A percentile compares a stretch with the other conserved stretches of the same genome.
phyloP scores from a whole-genome alignment of 2,797 vertebrate genomes.

The Chaetodon trifasciatus region DNA sequence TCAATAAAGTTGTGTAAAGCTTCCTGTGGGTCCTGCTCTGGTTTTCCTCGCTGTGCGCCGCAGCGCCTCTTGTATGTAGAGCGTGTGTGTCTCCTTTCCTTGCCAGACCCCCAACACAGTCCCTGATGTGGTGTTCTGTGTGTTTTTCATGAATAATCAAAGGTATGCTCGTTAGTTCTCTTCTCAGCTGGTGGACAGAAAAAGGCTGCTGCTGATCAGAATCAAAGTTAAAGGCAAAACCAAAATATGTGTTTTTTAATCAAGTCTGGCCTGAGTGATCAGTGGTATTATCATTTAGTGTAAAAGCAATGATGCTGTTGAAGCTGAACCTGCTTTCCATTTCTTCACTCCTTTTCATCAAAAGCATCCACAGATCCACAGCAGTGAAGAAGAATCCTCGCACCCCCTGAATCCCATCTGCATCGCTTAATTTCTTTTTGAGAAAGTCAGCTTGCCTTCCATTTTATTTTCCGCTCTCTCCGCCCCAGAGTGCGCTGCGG shows the following conservation, averaged over 20 bases:
- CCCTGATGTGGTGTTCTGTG: neutral
- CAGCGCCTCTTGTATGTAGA: neutral
- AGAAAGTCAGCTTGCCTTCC: neutral
- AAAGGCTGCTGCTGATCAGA: neutral
- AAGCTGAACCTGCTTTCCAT: neutral
- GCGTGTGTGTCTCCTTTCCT: neutral
- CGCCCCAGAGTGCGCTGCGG: neutral
- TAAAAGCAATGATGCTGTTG: neutral
- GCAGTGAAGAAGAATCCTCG: neutral
- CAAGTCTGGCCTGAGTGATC: no score
- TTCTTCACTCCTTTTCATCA: neutral
- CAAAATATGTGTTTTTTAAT: neutral
- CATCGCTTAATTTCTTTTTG: neutral
- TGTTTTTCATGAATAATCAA: neutral
- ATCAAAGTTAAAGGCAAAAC: neutral
- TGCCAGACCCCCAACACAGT: neutral
- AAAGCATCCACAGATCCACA: neutral
- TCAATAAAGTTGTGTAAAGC: constrained; percentile 99
- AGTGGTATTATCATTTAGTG: neutral
- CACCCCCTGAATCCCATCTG: neutral
- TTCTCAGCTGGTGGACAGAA: neutral
- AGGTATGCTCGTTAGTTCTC: neutral
- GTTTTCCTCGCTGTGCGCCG: constrained; percentile 11
- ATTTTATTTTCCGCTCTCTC: neutral
- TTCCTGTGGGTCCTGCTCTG: constrained; percentile 80